These are phyloP conservation scores for Caretta caretta DNA, from an alignment of 2,113 vertebrate genomes.

Conservation along the genomic window DNA sequence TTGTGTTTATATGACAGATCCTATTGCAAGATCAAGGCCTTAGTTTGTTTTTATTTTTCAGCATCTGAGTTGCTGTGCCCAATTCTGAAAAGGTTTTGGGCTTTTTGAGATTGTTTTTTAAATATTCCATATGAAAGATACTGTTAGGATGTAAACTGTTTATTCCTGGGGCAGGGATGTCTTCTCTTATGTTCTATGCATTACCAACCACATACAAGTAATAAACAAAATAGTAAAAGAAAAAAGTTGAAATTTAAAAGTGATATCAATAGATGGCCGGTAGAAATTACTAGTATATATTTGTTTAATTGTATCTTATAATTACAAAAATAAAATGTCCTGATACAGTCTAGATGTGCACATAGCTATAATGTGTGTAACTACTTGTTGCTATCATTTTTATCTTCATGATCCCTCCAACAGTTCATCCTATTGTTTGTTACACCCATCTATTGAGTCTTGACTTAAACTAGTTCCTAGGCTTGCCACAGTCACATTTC, in stretches of 20 bases:
- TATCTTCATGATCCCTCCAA: not conserved
- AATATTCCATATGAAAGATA: not conserved
- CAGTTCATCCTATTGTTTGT: not conserved
- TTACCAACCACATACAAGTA: not conserved
- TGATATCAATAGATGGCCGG: not conserved
- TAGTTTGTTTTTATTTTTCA: not conserved
- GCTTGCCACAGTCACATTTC: not conserved
- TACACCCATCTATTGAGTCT: not conserved
- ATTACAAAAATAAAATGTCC: not conserved
- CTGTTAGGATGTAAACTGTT: not conserved
- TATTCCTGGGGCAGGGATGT: accelerated
- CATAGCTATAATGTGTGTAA: accelerated
- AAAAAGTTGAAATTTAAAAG: not conserved
- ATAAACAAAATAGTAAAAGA: not conserved
- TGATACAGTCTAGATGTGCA: accelerated
- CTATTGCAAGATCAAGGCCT: not conserved
- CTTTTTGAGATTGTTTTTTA: not conserved
- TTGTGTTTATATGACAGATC: not conserved
- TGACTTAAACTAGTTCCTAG: not conserved
- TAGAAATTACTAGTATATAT: not conserved
- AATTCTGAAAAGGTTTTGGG: not conserved
- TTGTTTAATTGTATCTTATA: accelerated
- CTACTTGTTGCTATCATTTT: accelerated
- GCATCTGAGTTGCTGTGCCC: accelerated
- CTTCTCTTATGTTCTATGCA: not conserved